Conservation (phyloP, 2,888 invertebrate species). For the Xanthorhoe spadicearia region DNA sequence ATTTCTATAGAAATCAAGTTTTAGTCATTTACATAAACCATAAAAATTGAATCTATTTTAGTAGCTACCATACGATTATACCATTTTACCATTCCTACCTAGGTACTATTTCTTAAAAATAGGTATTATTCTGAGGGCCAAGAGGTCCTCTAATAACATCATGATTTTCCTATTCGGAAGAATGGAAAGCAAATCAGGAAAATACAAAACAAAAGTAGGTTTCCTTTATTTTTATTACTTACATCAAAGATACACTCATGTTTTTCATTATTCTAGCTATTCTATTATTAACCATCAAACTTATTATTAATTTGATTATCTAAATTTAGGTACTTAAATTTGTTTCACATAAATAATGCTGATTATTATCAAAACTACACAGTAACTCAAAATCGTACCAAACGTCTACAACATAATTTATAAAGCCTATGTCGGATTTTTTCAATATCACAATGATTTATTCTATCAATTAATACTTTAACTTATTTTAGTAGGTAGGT, state of each 20-base stretch:
- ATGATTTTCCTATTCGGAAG: too few relatives aligned
- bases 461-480: background rate
- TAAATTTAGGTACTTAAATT: background rate
- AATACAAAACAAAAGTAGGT: too few relatives aligned
- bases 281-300: background rate
- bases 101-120: too few relatives aligned
- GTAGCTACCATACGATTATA: too few relatives aligned
- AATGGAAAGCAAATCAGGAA: too few relatives aligned
- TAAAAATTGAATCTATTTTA: background rate
- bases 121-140: too few relatives aligned
- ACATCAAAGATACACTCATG: background rate
- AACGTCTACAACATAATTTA: background rate
- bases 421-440: background rate
- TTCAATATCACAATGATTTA: conserved; percentile 1
- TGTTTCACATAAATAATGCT: background rate
- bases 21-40: background rate
- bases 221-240: background rate
- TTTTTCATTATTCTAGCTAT: background rate
- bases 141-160: too few relatives aligned
- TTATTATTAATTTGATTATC: background rate
- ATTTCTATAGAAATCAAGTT: background rate
- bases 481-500: background rate
- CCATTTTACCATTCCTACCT: too few relatives aligned
- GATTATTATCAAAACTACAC: background rate
- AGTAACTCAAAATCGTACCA: background rate